A percentile compares a stretch with the other conserved stretches of the same genome.
phyloP scores from a whole-genome alignment of 2,888 invertebrate species.

The Sarcophaga rosellei region DNA sequence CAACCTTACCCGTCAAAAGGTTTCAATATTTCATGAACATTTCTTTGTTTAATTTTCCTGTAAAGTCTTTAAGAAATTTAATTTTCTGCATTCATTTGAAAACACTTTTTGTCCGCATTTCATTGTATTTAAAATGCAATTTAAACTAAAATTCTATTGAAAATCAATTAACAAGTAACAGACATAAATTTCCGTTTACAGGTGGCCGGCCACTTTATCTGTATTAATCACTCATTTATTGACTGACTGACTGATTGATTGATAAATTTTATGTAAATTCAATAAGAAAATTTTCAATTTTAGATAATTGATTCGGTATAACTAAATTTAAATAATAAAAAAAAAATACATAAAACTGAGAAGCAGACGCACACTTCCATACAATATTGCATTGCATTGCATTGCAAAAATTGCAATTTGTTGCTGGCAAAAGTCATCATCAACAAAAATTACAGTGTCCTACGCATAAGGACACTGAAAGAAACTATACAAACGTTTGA shows the following conservation, averaged over 20 bases:
- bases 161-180: slow-evolving; percentile 70
- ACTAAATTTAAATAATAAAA: slow-evolving; percentile 58
- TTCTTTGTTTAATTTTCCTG: neutral
- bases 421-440: neutral
- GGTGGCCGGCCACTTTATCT: neutral
- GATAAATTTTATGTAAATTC: slow-evolving; percentile 65
- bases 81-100: neutral
- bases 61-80: slow-evolving; percentile 28
- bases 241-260: slow-evolving; percentile 20
- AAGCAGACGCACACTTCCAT: neutral
- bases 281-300: slow-evolving; percentile 67
- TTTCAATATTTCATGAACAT: neutral
- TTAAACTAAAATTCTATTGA: slow-evolving; percentile 56
- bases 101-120: slow-evolving; percentile 5
- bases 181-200: slow-evolving; percentile 75
- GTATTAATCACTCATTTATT: neutral
- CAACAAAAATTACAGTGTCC: neutral
- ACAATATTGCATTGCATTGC: neutral
- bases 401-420: neutral
- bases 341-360: neutral
- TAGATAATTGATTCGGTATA: slow-evolving; percentile 65
- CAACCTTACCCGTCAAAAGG: no score
- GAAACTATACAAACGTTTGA: slow-evolving; percentile 2
- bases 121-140: slow-evolving; percentile 30
- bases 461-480: slow-evolving; percentile 45